Evolutionary conservation across 2,888 invertebrate genomes (phyloP), one percentile per base, ranked within the genome.

Genomic region (Colostygia pectinataria): DNA sequence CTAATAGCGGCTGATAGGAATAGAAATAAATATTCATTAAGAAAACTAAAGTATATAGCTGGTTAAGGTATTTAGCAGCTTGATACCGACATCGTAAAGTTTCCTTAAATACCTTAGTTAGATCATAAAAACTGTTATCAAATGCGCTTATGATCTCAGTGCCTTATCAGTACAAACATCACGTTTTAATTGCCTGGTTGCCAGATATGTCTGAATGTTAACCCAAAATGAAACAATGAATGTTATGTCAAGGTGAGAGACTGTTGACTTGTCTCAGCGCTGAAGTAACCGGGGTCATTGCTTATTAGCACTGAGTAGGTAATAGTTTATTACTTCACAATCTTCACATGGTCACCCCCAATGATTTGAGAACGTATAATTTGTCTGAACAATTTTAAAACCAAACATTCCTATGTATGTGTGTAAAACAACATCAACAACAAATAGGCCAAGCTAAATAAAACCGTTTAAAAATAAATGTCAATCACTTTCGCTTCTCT

Each of bases 201-300:
- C 34, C 49, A 43, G 43, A 38, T 34, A 51, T 49, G 52, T 54
- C 44, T 61, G 54, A 56, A 58, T 61, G 61, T 55, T 61, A 58
- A 57, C 57, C 60, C 50, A 57, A 60, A 63, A 61, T 32, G 48
- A 50, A 57, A 63, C 63, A 63, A 63, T 63, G 60, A 55, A 48
- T 53, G 61, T 58, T 57, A 57, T 60, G 63, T 63, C 63, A 63
- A 63, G 63, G 61, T 61, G 50, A 59, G 44, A 51, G 39, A 50
- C 41, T 32, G 45, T 46, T 42, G 41, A 46, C 46, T 52, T 39
- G 33, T 37, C 37, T 34, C 31, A 31, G 31, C 12, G 25, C 32
- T 34, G 44, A 37, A 48, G 43, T 47, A 41, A 43, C 41, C 31
- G 42, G 49, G 47, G 42, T 53, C 42, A 48, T 40, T 45, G 52